Evolutionary conservation across 1,140 invertebrate genomes (phyloP).

Genomic region (Augochlora pura): DNA sequence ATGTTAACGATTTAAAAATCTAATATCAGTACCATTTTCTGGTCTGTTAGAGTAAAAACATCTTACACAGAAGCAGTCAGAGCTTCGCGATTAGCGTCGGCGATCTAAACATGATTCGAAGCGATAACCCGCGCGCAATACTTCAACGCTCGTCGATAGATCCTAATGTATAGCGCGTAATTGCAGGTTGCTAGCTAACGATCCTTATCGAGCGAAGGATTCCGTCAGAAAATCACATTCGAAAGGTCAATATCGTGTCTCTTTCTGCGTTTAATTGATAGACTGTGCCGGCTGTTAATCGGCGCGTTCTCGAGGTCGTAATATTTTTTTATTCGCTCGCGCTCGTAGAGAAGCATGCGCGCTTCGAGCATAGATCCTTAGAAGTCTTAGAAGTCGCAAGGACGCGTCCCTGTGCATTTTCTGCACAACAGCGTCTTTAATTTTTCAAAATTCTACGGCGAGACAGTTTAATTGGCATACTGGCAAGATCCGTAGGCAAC

Average conservation of each 20-base stretch:
- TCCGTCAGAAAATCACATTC: neutral
- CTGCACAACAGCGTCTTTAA: neutral
- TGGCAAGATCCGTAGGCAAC: slow-evolving; percentile 23
- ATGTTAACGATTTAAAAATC: no score
- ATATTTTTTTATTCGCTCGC: slow-evolving; percentile 25
- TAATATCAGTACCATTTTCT: no score
- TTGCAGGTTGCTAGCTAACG: neutral
- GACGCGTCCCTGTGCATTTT: slow-evolving; percentile 21
- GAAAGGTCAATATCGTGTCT: neutral
- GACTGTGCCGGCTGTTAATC: slow-evolving; percentile 11
- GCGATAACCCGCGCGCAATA: neutral
- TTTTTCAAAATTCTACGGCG: slow-evolving; percentile 17
- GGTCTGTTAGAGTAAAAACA: neutral
- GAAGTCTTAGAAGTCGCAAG: slow-evolving; percentile 43
- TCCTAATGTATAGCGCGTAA: slow-evolving; percentile 1
- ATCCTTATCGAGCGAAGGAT: neutral
- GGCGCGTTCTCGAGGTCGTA: slow-evolving; percentile 19
- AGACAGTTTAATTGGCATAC: slow-evolving; percentile 46
- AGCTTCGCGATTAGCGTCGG: neutral
- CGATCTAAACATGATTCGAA: neutral
- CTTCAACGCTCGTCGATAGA: neutral
- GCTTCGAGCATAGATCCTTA: neutral
- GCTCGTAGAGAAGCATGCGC: slow-evolving; percentile 1
- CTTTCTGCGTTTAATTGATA: neutral
- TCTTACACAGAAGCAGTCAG: neutral